Base-by-base conservation (phyloP, 1,140 invertebrate species). In the Pseudobourletiella spinata region DNA sequence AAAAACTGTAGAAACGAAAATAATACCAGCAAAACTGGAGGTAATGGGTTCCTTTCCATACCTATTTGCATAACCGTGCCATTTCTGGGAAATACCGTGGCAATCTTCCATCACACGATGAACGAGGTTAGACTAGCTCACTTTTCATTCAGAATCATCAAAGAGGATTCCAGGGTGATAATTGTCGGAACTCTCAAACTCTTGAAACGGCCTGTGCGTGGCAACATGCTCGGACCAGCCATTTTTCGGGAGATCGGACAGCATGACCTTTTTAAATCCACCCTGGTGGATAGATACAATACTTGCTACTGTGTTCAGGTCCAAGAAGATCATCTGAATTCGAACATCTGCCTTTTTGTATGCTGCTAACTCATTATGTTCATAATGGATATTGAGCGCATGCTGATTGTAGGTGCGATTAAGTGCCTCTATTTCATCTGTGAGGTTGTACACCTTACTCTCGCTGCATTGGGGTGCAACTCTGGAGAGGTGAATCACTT, bases 271-370 rank as follows among this genome's bases (percentile, higher is more conserved):
- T 29, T 60, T 66, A 0, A 60, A 1, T 39, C 54, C 22, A 14
- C 24, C 55, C 52, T 69, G 67, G 16, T 63, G 54, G n/a, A 64
- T 51, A 1, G 67, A 66, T n/a, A 66, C 59, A 2, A 69, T 26
- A 2, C 48, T 59, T 22, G 56, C 61, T 14, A 64, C 58, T 0
- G 61, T 65, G 22, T 62, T 66, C 0, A 61, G 16, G 39, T 69
- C 55, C 16, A 69, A 24, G 46, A 66, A 69, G 42, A 69, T 59
- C 32, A 69, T 61, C 22, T 61, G 61, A 8, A 69, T 52, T 35
- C 59, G 61, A 28, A 69, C 6, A 22, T 61, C 61, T 35, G 61
- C 50, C 26, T 54, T 61, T 26, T 51, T 61, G 55, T 64, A 69
- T 1, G 64, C 61, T 39, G 48, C 55, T 3, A 69, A 35, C 14